Evolutionary conservation across 2,113 vertebrate genomes (phyloP), one percentile per base, ranked within the genome.

Genomic region (Xiphophorus maculatus): DNA sequence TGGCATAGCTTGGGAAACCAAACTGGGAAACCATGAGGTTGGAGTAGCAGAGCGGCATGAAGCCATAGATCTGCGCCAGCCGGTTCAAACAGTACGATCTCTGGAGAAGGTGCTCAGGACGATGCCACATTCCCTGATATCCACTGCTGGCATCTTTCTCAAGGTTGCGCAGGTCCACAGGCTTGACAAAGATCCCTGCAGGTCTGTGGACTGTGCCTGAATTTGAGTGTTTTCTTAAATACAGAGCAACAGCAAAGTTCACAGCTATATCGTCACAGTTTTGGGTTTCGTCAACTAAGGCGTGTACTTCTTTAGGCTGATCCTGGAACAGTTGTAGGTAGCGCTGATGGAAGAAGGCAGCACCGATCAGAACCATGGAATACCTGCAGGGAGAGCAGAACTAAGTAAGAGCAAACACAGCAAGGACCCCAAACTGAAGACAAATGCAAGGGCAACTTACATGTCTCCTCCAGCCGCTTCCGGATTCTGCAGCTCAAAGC

Each of bases 1-100:
- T 98, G 84, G 95, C 97, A 84, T 97, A 98, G 88, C 93, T 96
- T 60, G 97, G 97, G 87, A 99, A 98, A 79, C 97, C 97, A 88
- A 98, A 98, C 93, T 98, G 97, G 65, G 96, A 96, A 85, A 98
- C 94, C 96, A 98, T 97, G 71, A 98, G 93, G 91, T 97, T 97
- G 83, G 97, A 97, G 83, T 96, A 97, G 81, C 90, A 92, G 85
- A 99, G 94, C 14, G 97, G 97, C 97, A 98, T 97, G 91, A 88
- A 73, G 22, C 95, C 93, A 68, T 97, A 96, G 90, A 99, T 96
- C 73, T 90, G 89, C 51, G 91, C 93, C 68, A 99, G 92, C 87
- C 93, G 96, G 92, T 98, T 98, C 63, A 99, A 89, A 88, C 97
- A 99, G 82, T 96, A 95, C 4, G 97, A 99, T 71, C 97, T 94